These are phyloP conservation scores for Podarcis lilfordi DNA, from an alignment of 2,797 vertebrate species.

Conservation along the genomic window DNA sequence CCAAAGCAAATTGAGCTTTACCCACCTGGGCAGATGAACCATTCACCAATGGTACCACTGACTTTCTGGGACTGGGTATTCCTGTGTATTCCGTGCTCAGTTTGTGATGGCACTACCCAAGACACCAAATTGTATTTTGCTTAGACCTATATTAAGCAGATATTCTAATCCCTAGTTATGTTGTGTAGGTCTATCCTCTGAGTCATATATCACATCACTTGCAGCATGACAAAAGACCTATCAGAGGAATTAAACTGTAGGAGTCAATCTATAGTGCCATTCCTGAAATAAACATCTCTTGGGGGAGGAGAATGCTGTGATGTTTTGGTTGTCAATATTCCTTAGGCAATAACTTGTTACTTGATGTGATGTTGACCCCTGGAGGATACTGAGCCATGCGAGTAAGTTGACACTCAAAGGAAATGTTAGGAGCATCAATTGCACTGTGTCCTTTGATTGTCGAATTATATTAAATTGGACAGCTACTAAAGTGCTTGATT, in stretches of 20 bases:
- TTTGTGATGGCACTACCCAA: neutral
- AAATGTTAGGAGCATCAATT: neutral
- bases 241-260: slow-evolving; percentile 13
- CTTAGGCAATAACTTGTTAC: neutral
- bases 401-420: slow-evolving; percentile 3
- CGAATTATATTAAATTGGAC: slow-evolving; percentile 15
- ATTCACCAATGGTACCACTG: no score
- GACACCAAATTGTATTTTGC: neutral
- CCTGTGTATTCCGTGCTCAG: no score
- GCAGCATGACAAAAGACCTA: neutral
- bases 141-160: neutral
- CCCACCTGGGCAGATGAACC: no score
- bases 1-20: no score
- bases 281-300: neutral
- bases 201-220: neutral
- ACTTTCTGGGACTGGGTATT: no score
- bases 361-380: slow-evolving; percentile 11
- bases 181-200: neutral
- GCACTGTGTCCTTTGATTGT: neutral
- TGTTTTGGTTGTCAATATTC: slow-evolving; percentile 4
- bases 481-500: neutral
- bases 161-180: neutral
- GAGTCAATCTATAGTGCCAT: neutral
- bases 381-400: neutral
- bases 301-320: neutral